These are phyloP conservation scores for Lophotis ruficrista DNA, from an alignment of 2,113 vertebrate genomes.

Conservation along the genomic window DNA sequence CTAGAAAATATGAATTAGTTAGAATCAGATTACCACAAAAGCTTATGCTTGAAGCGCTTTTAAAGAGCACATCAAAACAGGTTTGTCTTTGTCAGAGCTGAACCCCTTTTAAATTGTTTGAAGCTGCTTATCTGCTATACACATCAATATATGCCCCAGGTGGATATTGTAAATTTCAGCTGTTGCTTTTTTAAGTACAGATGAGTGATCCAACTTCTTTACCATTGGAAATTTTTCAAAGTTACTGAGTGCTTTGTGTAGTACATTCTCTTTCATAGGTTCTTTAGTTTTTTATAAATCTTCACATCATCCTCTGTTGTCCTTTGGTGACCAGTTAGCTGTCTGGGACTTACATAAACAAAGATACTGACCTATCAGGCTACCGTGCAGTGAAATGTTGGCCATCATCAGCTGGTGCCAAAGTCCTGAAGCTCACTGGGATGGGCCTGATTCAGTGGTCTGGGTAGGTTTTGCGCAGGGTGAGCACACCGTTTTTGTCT, in stretches of 20 bases:
- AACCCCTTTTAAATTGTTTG: background rate
- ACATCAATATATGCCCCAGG: background rate
- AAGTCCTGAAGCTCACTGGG: background rate
- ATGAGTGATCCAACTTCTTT: background rate
- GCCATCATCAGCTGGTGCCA: background rate
- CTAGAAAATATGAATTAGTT: background rate
- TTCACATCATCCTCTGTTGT: background rate
- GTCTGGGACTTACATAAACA: background rate
- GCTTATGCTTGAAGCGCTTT: background rate
- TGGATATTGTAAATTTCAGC: background rate
- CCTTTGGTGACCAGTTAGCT: background rate
- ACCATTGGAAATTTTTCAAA: background rate
- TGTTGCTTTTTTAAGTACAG: background rate
- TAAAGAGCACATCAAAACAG: background rate
- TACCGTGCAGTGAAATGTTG: background rate
- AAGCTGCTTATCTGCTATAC: background rate
- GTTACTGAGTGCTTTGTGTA: background rate
- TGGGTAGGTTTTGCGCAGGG: background rate
- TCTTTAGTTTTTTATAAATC: background rate
- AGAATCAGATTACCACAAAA: accelerated
- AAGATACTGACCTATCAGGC: background rate
- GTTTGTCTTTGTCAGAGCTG: background rate
- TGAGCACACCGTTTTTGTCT: background rate
- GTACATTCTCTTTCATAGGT: background rate
- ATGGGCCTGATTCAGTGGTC: background rate